Conservation (phyloP, 2,113 vertebrate genomes). For the Bubo scandiacus region DNA sequence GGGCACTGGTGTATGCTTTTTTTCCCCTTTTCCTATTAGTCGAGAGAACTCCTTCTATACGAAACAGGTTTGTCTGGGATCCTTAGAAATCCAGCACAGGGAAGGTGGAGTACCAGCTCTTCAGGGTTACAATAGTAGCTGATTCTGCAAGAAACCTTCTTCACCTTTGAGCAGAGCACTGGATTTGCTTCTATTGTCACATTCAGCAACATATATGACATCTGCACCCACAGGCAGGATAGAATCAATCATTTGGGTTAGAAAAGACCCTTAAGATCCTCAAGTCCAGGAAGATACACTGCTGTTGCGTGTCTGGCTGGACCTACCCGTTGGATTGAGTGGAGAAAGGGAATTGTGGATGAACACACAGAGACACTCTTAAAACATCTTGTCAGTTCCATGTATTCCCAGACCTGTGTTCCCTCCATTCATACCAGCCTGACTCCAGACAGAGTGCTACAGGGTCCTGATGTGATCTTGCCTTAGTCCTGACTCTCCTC, state of each 20-base stretch:
- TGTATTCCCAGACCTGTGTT: rapidly evolving
- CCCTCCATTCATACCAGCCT: not conserved
- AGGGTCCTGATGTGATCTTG: not conserved
- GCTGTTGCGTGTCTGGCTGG: not conserved
- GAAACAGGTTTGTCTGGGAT: not conserved
- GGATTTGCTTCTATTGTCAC: not conserved
- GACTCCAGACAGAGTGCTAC: not conserved
- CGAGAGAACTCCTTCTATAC: not conserved
- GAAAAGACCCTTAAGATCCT: not conserved
- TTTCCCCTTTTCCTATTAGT: not conserved
- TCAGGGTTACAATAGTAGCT: not conserved
- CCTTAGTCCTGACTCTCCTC: not conserved
- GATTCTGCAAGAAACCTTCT: not conserved
- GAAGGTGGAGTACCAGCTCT: not conserved
- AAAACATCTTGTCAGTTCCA: not conserved
- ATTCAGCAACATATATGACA: not conserved
- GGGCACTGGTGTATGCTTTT: not conserved
- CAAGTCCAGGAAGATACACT: not conserved
- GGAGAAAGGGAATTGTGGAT: not conserved
- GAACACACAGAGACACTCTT: not conserved
- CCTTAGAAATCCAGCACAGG: not conserved
- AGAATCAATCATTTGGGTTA: not conserved
- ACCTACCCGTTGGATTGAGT: not conserved
- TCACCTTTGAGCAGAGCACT: not conserved
- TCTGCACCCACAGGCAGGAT: not conserved